phyloP scores from a whole-genome alignment of 2,113 vertebrate genomes.

The Calonectris borealis region DNA sequence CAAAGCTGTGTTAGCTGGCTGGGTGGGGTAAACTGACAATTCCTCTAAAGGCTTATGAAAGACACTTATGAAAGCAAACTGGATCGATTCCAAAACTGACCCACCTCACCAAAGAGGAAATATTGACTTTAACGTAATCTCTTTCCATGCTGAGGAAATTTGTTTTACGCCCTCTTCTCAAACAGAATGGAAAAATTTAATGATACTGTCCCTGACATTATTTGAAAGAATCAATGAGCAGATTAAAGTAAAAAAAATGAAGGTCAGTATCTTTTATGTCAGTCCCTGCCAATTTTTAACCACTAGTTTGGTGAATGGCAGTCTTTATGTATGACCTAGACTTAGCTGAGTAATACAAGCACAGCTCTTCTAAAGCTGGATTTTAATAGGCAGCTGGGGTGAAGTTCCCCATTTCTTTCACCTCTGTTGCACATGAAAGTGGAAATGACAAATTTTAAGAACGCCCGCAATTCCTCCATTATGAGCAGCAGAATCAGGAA shows the following conservation, averaged over 20 bases:
- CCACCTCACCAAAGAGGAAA: constrained; percentile 13
- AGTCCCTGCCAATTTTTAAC: not conserved
- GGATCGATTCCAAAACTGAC: not conserved
- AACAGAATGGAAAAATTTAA: not conserved
- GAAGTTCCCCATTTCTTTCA: not conserved
- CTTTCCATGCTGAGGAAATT: not conserved
- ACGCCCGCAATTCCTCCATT: not conserved
- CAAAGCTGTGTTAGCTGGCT: not conserved
- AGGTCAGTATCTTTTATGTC: not conserved
- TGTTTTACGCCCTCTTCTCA: constrained; percentile 7
- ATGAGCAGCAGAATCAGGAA: not conserved
- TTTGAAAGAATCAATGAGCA: not conserved
- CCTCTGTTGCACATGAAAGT: not conserved
- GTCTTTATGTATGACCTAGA: not conserved
- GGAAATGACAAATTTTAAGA: not conserved
- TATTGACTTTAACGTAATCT: constrained; percentile 10
- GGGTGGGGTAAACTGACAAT: not conserved
- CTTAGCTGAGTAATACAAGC: not conserved
- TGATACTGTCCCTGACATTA: not conserved
- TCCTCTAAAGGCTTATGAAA: not conserved
- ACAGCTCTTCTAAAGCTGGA: not conserved
- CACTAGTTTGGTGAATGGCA: not conserved
- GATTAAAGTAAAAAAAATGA: not conserved
- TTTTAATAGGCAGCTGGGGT: not conserved
- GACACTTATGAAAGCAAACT: not conserved